A percentile compares a stretch with the other conserved stretches of the same genome.
Conservation (phyloP, 2,888 invertebrate species). For the Melieria omissa region DNA sequence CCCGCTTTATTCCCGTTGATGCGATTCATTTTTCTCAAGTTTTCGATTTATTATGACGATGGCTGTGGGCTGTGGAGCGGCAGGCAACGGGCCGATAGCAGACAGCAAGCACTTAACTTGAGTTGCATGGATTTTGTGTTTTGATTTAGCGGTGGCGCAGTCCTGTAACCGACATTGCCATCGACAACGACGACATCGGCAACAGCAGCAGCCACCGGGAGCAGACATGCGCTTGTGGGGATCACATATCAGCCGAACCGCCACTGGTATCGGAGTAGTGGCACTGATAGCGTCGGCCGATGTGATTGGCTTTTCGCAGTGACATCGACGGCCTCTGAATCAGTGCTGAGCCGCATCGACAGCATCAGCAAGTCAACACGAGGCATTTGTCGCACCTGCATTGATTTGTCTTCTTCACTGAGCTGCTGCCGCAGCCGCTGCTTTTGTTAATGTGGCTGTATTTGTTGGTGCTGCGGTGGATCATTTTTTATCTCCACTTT, state of each 20-base stretch:
- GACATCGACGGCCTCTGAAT: neutral
- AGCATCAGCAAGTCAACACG: slow-evolving; percentile 9
- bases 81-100: slow-evolving; percentile 2
- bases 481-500: slow-evolving; percentile 39
- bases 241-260: neutral
- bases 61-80: too few relatives aligned
- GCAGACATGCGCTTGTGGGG: too few relatives aligned
- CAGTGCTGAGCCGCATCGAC: neutral
- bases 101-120: slow-evolving; percentile 17
- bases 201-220: neutral
- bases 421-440: slow-evolving; percentile 14
- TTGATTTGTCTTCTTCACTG: slow-evolving; percentile 31
- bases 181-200: slow-evolving; percentile 5
- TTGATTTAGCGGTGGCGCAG: slow-evolving; percentile 30
- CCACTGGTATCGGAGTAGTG: neutral
- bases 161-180: slow-evolving; percentile 16
- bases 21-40: slow-evolving; percentile 1
- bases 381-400: slow-evolving; percentile 37
- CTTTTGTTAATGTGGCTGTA: slow-evolving; percentile 1
- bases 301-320: slow-evolving; percentile 9
- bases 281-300: neutral
- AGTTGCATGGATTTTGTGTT: slow-evolving; percentile 17
- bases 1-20: neutral
- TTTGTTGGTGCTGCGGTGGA: slow-evolving; percentile 26
- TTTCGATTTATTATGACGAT: neutral